phyloP scores from a whole-genome alignment of 2,113 vertebrate species.

The Chaetorhynchus papuensis region DNA sequence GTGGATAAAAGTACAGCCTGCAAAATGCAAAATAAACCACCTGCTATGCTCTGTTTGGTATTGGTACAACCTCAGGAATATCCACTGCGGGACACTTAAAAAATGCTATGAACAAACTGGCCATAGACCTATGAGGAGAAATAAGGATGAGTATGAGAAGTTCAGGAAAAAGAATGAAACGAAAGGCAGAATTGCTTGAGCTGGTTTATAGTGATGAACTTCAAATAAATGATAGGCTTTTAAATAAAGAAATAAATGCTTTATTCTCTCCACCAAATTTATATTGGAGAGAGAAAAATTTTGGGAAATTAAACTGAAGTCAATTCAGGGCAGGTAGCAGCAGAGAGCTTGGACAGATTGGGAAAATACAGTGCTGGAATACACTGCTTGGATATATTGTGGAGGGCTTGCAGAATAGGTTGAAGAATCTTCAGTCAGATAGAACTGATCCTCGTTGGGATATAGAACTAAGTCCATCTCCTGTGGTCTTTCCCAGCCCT shows the following conservation, averaged over 20 bases:
- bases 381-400: not conserved
- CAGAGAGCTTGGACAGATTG: not conserved
- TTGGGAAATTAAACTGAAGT: not conserved
- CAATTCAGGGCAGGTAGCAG: not conserved
- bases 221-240: not conserved
- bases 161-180: not conserved
- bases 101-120: not conserved
- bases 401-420: not conserved
- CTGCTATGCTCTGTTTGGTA: not conserved
- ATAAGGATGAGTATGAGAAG: not conserved
- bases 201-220: not conserved
- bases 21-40: not conserved
- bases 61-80: not conserved
- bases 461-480: not conserved
- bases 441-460: fast-evolving
- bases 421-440: not conserved
- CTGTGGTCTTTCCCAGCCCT: not conserved
- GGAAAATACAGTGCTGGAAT: not conserved
- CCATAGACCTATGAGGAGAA: not conserved
- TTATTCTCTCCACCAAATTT: not conserved
- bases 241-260: not conserved
- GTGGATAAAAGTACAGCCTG: not conserved
- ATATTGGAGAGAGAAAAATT: not conserved
- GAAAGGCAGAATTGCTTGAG: not conserved
- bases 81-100: not conserved